Evolutionary conservation across 2,888 invertebrate species (phyloP), one percentile per base, ranked within the genome.

Genomic region (Drepana falcataria): DNA sequence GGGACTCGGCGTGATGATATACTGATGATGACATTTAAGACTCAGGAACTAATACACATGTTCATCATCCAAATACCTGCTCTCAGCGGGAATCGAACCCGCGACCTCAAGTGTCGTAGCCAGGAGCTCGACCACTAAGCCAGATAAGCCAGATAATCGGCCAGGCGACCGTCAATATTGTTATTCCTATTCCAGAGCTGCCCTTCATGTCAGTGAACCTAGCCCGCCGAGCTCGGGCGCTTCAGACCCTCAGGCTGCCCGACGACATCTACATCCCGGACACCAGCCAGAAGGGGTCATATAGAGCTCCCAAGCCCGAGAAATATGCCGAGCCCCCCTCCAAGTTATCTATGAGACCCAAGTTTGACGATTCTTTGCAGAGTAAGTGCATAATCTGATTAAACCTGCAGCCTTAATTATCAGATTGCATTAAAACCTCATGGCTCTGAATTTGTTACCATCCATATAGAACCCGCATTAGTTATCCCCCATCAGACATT

Each of bases 131-230:
- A 37, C 5, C 37, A 37, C 37, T 37, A 4, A 4, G 37, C 37
- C 4, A 37, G 37, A 3, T 37, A 3, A 37, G 21, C 21, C 37
- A 37, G 3, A 37, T 37, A 3, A 37, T 37, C 3, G 37, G 37
- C 37, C 4, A 37, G 37, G 21, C 21, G 21, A 21, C 21, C 21
- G 21, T 21, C 21, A 21, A 21, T 21, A 21, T 47, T 21, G 9
- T n/a, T 51, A 48, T 48, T 9, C 47, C 7, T 49, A 58, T 59
- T 64, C 1, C 73, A 90, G 90, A 90, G 48, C 73, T 89, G 0
- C 90, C 90, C 0, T 90, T 90, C 67, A 89, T 90, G 89, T 89
- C 89, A 0, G 88, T 87, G 37, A 91, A 91, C 64, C 59, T 90
- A 56, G 66, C 83, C 0, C 79, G 88, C 0, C 81, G 91, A 0